A percentile compares a stretch with the other conserved stretches of the same genome.
Conservation (phyloP, 2,797 vertebrate species). For the Thamnophis elegans region DNA sequence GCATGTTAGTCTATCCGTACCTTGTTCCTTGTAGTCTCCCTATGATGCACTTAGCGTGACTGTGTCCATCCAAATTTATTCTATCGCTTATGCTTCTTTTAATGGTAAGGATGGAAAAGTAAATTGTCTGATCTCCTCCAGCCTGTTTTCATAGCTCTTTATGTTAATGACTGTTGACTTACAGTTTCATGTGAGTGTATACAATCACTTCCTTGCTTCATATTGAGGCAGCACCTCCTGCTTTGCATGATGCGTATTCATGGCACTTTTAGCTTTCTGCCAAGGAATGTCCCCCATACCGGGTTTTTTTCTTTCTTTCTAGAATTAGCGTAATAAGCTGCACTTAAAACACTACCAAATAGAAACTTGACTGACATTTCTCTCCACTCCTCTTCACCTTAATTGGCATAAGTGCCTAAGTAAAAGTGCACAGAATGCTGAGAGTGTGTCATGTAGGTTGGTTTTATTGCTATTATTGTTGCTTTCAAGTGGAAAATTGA, state of each 20-base stretch:
- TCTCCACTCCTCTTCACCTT: neutral
- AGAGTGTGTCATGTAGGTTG: slow-evolving; percentile 45
- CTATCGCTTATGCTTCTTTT: neutral
- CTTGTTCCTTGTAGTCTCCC: neutral
- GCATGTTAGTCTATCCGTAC: neutral
- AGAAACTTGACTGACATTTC: slow-evolving; percentile 13
- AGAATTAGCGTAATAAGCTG: neutral
- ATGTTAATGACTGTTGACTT: neutral
- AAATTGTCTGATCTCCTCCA: neutral
- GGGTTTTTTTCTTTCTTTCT: neutral
- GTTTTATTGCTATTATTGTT: slow-evolving; percentile 67
- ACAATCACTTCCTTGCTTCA: neutral
- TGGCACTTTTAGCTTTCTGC: neutral
- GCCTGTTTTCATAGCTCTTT: neutral
- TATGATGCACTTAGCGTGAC: neutral
- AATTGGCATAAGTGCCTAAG: slow-evolving; percentile 17
- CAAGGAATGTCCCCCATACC: neutral
- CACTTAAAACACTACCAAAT: slow-evolving; percentile 9
- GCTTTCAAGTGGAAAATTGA: slow-evolving; percentile 69
- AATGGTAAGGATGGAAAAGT: neutral
- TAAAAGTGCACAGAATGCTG: slow-evolving; percentile 50
- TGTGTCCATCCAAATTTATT: neutral
- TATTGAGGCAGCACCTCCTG: neutral
- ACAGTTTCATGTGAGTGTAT: neutral
- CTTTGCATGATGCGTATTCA: neutral